Evolutionary conservation across 2,888 invertebrate genomes (phyloP), one percentile per base, ranked within the genome.

Genomic region (Idaea biselata): DNA sequence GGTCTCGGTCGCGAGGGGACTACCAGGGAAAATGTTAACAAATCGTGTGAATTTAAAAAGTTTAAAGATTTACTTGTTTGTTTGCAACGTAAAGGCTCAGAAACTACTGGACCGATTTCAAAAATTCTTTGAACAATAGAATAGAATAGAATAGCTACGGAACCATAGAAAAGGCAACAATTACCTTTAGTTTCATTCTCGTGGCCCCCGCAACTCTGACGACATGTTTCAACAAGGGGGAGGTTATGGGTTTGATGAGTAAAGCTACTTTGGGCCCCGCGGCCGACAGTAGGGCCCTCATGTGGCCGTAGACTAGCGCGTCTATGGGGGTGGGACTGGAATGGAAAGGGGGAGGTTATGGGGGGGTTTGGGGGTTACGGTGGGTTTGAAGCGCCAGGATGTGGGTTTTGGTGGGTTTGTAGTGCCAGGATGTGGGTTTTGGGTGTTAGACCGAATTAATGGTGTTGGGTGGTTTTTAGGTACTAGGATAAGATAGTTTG

Each of bases 281-380:
- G 0, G 88, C 85, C 0, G 84, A 86, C 5, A 93, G 79, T 16
- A 94, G 75, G 0, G 93, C 89, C 25, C 89, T 81, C 14, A 94
- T 73, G 69, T 95, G 95, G 1, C 96, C 97, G 80, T 94, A 97
- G 2, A 96, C 93, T n/a, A 97, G 83, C 0, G 97, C 96, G 84
- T 97, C 97, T 70, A 97, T 75, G 66, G 96, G 96, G 2, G 95
- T 96, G 0, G 95, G 95, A 71, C 96, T 96, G 73, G 63, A 61
- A 60, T 59, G 66, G 65, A 58, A 31, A 16, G 44, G 59, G 60
- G 54, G 8, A 58, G 59, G 44, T 31, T 63, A 58, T 59, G 66
- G 59, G 58, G 55, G 8, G 61, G 53, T 55, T 33, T 16, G 33
- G 33, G 18, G 31, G 18, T 18, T 1, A 55, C 1, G 17, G 55